These are phyloP conservation scores for Drosophila cracens DNA, from an alignment of 2,888 invertebrate species.

Conservation along the genomic window DNA sequence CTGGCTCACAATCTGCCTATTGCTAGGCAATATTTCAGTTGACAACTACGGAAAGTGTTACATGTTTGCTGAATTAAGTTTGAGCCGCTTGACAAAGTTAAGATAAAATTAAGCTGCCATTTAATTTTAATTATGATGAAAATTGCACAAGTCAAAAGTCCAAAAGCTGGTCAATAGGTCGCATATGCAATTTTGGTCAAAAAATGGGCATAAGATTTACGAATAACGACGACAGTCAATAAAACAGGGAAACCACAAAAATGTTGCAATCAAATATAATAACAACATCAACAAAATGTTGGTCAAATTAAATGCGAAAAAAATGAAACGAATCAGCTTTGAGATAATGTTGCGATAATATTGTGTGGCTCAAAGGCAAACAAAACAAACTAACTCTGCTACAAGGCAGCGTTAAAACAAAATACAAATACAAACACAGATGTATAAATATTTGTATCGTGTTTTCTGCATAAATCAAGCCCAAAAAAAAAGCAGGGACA, in stretches of 20 bases:
- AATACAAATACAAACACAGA: conserved; percentile 6
- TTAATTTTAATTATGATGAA: not conserved
- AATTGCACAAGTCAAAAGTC: conserved; percentile 22
- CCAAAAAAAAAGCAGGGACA: conserved; percentile 18
- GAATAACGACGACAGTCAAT: conserved; percentile 30
- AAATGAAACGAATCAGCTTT: conserved; percentile 38
- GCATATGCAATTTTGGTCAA: conserved; percentile 12
- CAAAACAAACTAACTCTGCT: conserved; percentile 20
- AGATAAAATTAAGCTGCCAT: not conserved
- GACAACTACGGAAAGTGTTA: conserved; percentile 4
- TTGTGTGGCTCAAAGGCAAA: conserved; percentile 46
- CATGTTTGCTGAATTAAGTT: conserved; percentile 3
- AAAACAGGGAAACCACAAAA: conserved; percentile 56
- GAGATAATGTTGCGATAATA: conserved; percentile 62
- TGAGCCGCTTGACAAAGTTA: not conserved
- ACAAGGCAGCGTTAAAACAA: conserved; percentile 29
- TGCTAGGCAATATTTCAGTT: conserved; percentile 1
- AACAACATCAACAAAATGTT: conserved; percentile 32
- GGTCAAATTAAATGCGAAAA: conserved; percentile 42
- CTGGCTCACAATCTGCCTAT: not conserved
- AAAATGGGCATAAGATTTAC: conserved; percentile 39
- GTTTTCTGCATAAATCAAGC: conserved; percentile 52
- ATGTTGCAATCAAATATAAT: conserved; percentile 54
- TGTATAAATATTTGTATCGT: conserved; percentile 13
- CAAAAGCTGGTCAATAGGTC: conserved; percentile 59